Evolutionary conservation across 2,888 invertebrate genomes (phyloP).

Genomic region (Pocota personata): DNA sequence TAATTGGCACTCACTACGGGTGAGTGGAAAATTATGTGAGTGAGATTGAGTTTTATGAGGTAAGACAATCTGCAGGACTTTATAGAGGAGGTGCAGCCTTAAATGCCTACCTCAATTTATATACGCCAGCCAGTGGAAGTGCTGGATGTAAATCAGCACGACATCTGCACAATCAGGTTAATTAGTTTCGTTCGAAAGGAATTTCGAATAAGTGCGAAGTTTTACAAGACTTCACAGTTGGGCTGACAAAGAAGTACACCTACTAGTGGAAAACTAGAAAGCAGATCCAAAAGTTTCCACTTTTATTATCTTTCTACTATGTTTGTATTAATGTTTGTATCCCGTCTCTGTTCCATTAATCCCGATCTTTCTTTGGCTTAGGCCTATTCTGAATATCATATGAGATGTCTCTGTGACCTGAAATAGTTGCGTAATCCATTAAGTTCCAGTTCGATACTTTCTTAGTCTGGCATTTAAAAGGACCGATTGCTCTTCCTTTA

Average conservation of each 20-base stretch:
- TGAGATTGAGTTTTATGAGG: conserved; percentile 73
- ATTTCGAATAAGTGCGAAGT: background rate
- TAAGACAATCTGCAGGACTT: conserved; percentile 55
- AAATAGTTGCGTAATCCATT: no score
- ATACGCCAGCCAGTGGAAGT: conserved; percentile 40
- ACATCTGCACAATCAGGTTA: conserved; percentile 68
- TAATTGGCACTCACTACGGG: conserved; percentile 74
- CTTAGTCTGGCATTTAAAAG: no score
- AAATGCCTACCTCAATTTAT: conserved; percentile 69
- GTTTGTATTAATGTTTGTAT: no score
- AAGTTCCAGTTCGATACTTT: no score
- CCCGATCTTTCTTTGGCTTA: no score
- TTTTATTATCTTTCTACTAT: no score
- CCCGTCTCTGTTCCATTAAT: no score
- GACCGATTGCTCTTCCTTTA: no score
- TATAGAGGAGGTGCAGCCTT: conserved; percentile 44
- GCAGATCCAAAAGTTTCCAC: no score
- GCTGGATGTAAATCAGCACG: conserved; percentile 65
- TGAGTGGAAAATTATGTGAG: conserved; percentile 74
- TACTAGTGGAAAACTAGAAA: no score
- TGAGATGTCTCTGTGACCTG: no score
- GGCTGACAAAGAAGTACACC: background rate
- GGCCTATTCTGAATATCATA: no score
- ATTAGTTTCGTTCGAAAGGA: conserved; percentile 54
- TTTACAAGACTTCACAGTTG: background rate